Conservation (phyloP, 2,888 invertebrate genomes). For the Nomada fucata region DNA sequence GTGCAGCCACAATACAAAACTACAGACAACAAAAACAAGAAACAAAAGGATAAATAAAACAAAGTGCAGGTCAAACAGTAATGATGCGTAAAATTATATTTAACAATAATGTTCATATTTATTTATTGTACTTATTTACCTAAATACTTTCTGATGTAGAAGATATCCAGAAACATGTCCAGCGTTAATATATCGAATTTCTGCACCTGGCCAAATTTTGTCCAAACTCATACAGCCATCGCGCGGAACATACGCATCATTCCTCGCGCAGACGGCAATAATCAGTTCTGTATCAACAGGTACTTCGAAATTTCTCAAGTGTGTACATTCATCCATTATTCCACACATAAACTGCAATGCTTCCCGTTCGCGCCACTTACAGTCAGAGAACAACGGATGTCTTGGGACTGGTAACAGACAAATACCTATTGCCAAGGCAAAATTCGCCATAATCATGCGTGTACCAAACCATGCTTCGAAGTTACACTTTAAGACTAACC, state of each 20-base stretch:
- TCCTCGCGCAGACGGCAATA: constrained; percentile 94
- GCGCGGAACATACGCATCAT: constrained; percentile 96
- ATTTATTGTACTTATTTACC: constrained; percentile 85
- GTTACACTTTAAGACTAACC: neutral
- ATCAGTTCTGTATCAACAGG: constrained; percentile 95
- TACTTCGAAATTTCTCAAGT: constrained; percentile 95
- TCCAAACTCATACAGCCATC: constrained; percentile 92
- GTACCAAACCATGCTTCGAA: constrained; percentile 34
- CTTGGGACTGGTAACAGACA: constrained; percentile 80
- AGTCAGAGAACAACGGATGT: constrained; percentile 75
- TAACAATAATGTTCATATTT: no score
- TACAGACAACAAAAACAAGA: no score
- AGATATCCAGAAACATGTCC: constrained; percentile 96
- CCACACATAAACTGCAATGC: constrained; percentile 97
- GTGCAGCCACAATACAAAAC: no score
- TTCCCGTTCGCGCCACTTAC: constrained; percentile 90
- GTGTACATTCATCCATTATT: constrained; percentile 99
- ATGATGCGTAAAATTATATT: no score
- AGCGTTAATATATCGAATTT: constrained; percentile 93
- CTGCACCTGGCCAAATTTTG: constrained; percentile 97
- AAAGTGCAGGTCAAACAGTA: no score
- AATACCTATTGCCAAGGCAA: constrained; percentile 73
- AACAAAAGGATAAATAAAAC: no score
- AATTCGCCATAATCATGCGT: constrained; percentile 24
- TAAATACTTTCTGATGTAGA: constrained; percentile 93